Evolutionary conservation across 2,888 invertebrate genomes (phyloP).

Genomic region (Papilio protenor): DNA sequence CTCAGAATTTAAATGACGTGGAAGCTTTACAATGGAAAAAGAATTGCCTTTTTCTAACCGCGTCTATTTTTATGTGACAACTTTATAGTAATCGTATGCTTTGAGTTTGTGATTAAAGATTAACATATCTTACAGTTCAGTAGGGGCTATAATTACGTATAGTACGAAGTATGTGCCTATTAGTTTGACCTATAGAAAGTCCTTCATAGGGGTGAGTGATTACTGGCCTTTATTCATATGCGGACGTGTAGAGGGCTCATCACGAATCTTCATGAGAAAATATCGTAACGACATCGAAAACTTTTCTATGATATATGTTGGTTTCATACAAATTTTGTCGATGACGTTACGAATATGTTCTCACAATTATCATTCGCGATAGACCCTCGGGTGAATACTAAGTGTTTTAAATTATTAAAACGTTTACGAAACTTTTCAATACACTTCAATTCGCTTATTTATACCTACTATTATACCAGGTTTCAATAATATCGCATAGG

Average conservation of each 20-base stretch:
- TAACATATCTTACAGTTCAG: background rate
- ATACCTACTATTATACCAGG: background rate
- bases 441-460: background rate
- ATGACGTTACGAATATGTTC: no score
- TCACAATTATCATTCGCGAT: no score
- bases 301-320: no score
- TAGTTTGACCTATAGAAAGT: background rate
- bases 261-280: no score
- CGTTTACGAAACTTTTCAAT: no score
- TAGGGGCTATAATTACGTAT: background rate
- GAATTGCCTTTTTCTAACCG: conserved; percentile 33
- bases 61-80: background rate
- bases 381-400: no score
- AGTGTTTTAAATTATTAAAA: no score
- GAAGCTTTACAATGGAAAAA: conserved; percentile 45
- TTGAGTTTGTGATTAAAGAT: background rate
- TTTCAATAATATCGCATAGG: background rate
- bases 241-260: no score
- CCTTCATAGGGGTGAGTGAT: background rate
- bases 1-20: conserved; percentile 45
- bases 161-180: background rate
- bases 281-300: no score
- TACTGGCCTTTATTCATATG: no score
- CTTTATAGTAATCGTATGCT: background rate
- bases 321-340: no score